Percentiles rank a stretch among this genome's conserved stretches.
phyloP scores from a whole-genome alignment of 2,113 vertebrate genomes.

The Myrmecophaga tridactyla region DNA sequence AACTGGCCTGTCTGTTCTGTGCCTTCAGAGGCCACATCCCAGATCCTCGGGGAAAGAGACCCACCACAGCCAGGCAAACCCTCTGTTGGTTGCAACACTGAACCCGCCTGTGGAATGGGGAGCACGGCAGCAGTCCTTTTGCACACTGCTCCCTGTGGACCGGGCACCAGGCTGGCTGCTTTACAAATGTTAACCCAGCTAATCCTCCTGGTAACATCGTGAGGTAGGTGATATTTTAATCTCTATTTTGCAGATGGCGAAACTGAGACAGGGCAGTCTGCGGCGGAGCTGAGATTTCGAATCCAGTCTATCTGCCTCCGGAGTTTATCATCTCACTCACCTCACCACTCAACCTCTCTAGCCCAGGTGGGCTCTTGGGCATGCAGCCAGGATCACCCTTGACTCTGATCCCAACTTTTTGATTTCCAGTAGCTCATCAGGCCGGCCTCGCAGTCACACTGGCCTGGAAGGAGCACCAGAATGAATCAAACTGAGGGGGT shows the following conservation, averaged over 20 bases:
- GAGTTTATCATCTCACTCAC: neutral
- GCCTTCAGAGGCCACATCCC: neutral
- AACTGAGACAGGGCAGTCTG: neutral
- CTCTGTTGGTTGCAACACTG: neutral
- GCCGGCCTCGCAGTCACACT: too few relatives aligned
- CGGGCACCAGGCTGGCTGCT: neutral
- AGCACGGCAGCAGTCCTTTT: accelerated
- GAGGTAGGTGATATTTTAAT: neutral
- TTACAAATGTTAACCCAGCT: neutral
- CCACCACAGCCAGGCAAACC: too few relatives aligned
- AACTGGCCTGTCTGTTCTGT: neutral
- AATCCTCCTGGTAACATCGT: neutral
- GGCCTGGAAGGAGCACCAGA: neutral
- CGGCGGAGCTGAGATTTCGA: neutral
- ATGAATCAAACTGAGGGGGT: accelerated
- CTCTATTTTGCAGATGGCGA: neutral
- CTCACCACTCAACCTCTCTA: neutral
- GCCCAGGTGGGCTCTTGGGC: neutral
- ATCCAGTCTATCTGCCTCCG: neutral
- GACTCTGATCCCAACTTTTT: too few relatives aligned
- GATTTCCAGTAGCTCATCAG: too few relatives aligned
- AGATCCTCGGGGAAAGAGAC: neutral
- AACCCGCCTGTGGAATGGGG: neutral
- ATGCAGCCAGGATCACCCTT: neutral
- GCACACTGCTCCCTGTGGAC: neutral